A percentile compares a stretch with the other conserved stretches of the same genome.
phyloP scores from a whole-genome alignment of 2,113 vertebrate species.

The Spea bombifrons region DNA sequence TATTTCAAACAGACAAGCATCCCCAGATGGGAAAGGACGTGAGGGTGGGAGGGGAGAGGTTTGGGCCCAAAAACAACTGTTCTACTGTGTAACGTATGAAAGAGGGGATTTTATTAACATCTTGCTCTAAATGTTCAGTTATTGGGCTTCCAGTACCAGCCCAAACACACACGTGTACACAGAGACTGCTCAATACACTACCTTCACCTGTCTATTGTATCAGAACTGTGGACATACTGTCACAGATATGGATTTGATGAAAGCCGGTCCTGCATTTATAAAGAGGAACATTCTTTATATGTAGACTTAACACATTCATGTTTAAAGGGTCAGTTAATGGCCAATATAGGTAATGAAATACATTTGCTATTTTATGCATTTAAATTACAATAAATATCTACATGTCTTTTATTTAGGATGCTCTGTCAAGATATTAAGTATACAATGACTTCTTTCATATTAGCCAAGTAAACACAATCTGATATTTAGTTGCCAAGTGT shows the following conservation, averaged over 20 bases:
- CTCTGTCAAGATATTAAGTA: no score
- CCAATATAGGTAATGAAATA: no score
- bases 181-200: conserved; percentile 24
- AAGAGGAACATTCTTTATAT: no score
- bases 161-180: conserved; percentile 39
- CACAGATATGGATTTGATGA: conserved; percentile 15
- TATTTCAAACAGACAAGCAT: conserved; percentile 39
- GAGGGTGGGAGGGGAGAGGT: conserved; percentile 40
- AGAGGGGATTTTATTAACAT: conserved; percentile 52
- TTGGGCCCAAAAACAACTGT: conserved; percentile 54
- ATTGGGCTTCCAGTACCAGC: conserved; percentile 20
- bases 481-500: no score
- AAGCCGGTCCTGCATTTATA: conserved; percentile 1
- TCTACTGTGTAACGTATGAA: conserved; percentile 59
- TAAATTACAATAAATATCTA: no score
- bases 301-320: no score
- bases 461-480: no score
- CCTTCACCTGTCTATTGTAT: conserved; percentile 46
- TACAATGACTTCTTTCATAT: no score
- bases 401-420: no score
- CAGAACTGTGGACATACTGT: conserved; percentile 28
- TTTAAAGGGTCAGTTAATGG: no score
- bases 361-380: no score
- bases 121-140: conserved; percentile 45
- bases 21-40: conserved; percentile 41